Evolutionary conservation across 2,797 vertebrate genomes (phyloP).

Genomic region (Zalophus californianus): DNA sequence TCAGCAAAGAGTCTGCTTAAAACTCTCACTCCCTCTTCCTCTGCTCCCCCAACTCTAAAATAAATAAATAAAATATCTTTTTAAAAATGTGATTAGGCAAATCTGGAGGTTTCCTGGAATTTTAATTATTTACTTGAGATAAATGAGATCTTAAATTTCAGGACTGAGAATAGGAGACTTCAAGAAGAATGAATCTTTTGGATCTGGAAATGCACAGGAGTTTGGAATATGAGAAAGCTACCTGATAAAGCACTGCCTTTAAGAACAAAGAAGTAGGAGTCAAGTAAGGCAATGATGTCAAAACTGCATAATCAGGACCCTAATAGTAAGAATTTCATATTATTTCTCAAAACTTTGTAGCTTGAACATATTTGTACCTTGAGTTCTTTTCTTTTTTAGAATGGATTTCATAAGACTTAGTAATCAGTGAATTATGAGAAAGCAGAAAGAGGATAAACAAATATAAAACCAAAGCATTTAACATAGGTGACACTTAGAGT

Average conservation of each 20-base stretch:
- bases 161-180: background rate
- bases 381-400: background rate
- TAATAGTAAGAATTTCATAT: background rate
- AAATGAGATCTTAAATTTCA: background rate
- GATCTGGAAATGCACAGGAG: background rate
- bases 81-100: background rate
- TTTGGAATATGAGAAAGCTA: background rate
- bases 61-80: background rate
- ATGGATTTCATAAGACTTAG: background rate
- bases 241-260: background rate
- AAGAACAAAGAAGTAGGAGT: background rate
- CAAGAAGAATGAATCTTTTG: background rate
- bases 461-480: background rate
- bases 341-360: background rate
- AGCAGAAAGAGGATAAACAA: background rate
- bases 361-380: background rate
- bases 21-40: background rate
- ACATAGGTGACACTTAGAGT: background rate
- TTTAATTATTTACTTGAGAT: background rate
- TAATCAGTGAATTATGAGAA: background rate
- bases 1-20: background rate
- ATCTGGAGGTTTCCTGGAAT: background rate
- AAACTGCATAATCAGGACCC: background rate
- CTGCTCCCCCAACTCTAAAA: background rate
- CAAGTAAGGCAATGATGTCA: background rate